Conservation (phyloP, 2,888 invertebrate species). For the Hirtodrosophila alboralis region DNA sequence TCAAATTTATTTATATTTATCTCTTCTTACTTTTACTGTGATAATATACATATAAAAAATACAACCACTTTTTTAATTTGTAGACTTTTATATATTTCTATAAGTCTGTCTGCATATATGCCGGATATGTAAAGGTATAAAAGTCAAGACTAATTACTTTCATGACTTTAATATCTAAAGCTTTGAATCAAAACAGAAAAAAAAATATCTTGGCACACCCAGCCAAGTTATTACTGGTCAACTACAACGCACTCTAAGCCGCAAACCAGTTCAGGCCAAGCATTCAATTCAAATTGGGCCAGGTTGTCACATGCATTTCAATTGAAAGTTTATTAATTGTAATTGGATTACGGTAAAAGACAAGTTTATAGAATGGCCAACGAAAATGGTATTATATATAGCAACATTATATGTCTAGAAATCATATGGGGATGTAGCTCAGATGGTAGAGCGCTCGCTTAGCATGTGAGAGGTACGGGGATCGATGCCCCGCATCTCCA, state of each 20-base stretch:
- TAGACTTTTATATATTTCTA: no score
- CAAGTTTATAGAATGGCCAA: not conserved
- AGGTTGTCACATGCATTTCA: conserved; percentile 46
- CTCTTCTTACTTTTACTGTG: no score
- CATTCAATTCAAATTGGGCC: conserved; percentile 26
- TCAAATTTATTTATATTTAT: no score
- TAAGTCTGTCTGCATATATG: no score
- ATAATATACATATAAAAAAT: no score
- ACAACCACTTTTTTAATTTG: no score
- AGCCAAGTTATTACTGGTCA: not conserved
- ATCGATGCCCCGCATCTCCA: conserved; percentile 84
- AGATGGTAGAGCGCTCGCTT: conserved; percentile 84
- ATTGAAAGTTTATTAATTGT: conserved; percentile 43
- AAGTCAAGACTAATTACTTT: not conserved
- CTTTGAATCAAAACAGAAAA: not conserved
- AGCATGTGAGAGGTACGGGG: conserved; percentile 85
- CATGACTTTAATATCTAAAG: not conserved
- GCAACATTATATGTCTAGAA: conserved; percentile 6
- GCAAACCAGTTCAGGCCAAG: conserved; percentile 60
- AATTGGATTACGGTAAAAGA: conserved; percentile 31
- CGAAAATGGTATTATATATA: conserved; percentile 20
- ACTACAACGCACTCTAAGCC: conserved; percentile 25
- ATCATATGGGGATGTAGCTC: conserved; percentile 83
- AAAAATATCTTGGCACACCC: conserved; percentile 11
- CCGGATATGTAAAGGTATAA: no score